A percentile compares a stretch with the other conserved stretches of the same genome.
Conservation (phyloP, 2,113 vertebrate species). For the Anhinga rufa region DNA sequence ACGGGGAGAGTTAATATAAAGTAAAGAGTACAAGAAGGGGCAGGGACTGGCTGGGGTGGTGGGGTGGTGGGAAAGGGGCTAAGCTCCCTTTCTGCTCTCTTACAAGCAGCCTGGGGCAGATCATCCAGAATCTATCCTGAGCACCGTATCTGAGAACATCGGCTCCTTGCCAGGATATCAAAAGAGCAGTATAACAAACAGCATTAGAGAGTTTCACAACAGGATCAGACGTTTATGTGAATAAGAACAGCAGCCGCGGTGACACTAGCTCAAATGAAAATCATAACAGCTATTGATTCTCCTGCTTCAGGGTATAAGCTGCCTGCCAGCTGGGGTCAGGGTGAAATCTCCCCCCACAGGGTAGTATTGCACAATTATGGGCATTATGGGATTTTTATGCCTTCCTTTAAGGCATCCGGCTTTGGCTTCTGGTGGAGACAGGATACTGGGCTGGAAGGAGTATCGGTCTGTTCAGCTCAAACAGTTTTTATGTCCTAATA, state of each 20-base stretch:
- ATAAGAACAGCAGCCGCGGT: neutral
- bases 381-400: conserved; percentile 45
- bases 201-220: neutral
- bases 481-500: conserved; percentile 56
- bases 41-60: neutral
- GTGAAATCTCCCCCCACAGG: neutral
- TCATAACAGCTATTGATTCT: conserved; percentile 33
- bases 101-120: neutral
- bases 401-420: conserved; percentile 34
- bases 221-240: neutral
- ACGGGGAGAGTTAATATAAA: neutral
- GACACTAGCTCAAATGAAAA: neutral
- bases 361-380: conserved; percentile 2
- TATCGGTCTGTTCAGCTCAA: conserved; percentile 6
- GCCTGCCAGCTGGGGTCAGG: conserved; percentile 26
- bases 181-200: neutral
- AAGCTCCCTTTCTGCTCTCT: neutral
- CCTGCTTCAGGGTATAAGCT: neutral
- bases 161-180: neutral
- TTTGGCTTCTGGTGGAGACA: conserved; percentile 10
- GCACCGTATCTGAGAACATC: neutral
- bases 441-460: neutral
- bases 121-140: neutral
- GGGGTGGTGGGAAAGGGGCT: neutral
- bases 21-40: neutral